Percentiles rank a stretch among this genome's conserved stretches.
Evolutionary conservation across 92 coral and sea anemone species (phyloP).

Genomic region (Epizoanthus rinbou): DNA sequence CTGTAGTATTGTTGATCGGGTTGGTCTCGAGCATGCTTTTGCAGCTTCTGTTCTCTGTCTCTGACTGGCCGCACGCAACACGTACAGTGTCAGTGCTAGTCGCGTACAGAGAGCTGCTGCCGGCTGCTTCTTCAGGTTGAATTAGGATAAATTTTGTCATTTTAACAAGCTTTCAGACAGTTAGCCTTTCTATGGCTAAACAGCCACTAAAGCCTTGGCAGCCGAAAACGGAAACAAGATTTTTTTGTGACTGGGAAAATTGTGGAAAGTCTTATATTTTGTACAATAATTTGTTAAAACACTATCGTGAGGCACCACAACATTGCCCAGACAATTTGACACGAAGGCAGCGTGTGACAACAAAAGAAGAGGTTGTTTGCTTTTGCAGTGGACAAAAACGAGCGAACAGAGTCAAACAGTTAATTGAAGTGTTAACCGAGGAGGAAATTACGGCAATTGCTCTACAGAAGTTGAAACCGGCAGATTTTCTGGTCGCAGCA

Average conservation of each 20-base stretch:
- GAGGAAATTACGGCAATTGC: neutral
- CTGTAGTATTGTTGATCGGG: neutral
- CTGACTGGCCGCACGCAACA: too few relatives aligned
- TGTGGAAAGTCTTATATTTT: neutral
- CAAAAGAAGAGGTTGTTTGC: neutral
- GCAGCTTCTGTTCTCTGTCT: too few relatives aligned
- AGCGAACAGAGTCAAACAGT: neutral
- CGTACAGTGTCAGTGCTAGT: too few relatives aligned
- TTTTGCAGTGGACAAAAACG: neutral
- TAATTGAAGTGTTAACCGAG: conserved; percentile 13
- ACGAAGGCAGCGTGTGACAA: conserved; percentile 12
- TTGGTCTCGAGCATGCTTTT: neutral
- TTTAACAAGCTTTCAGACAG: too few relatives aligned
- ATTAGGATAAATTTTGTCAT: too few relatives aligned
- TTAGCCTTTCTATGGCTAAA: neutral
- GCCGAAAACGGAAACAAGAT: conserved; percentile 1
- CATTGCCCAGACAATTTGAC: neutral
- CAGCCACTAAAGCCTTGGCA: neutral
- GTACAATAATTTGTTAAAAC: conserved; percentile 5
- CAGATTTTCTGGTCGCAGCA: conserved; percentile 21
- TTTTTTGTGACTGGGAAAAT: neutral
- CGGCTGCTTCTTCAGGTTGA: too few relatives aligned
- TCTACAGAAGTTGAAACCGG: neutral
- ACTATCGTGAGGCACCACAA: conserved; percentile 17
- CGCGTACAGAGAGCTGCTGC: too few relatives aligned